Percentiles rank a stretch among this genome's conserved stretches.
Conservation (phyloP, 2,113 vertebrate species). For the Gorsachius goisagi region DNA sequence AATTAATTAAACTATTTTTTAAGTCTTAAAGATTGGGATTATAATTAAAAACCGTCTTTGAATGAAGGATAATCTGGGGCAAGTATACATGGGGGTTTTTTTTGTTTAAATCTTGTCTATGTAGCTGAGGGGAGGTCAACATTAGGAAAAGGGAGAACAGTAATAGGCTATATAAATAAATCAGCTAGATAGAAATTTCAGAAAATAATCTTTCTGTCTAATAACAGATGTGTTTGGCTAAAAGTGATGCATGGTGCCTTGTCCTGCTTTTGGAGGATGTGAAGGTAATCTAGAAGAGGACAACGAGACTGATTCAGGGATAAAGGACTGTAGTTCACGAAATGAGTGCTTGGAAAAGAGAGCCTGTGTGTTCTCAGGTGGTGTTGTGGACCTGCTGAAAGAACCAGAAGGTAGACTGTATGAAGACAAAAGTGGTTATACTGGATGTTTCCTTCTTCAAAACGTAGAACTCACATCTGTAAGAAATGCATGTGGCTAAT, state of each 20-base stretch:
- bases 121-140: neutral
- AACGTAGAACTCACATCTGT: conserved; percentile 33
- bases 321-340: neutral
- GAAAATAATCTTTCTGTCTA: neutral
- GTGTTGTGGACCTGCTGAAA: neutral
- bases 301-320: neutral
- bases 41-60: neutral
- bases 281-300: neutral
- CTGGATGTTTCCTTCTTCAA: conserved; percentile 13
- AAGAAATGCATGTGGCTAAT: conserved; percentile 49
- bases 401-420: neutral
- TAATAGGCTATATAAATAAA: neutral
- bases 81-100: neutral
- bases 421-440: neutral
- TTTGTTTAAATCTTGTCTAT: neutral
- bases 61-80: neutral
- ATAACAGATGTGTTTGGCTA: neutral
- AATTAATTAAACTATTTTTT: neutral
- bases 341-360: conserved; percentile 13
- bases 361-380: conserved; percentile 20
- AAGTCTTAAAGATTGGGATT: neutral
- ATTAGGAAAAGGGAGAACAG: neutral
- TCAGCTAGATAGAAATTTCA: neutral
- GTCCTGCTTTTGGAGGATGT: neutral
- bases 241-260: neutral